Conservation (phyloP, 2,888 invertebrate species). For the Himalopsyche kuldschensis region DNA sequence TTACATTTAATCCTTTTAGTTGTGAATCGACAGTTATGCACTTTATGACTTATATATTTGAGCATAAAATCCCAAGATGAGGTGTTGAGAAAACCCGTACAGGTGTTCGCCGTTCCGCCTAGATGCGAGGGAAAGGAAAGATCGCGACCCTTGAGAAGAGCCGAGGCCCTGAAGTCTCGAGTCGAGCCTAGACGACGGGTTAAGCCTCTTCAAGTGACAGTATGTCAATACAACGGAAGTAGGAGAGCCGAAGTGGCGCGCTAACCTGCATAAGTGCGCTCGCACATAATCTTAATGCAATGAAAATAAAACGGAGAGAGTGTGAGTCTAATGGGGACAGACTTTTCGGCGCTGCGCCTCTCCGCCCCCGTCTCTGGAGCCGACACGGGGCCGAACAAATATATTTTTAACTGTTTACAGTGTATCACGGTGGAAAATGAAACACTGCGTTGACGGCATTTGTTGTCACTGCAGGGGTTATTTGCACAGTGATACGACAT, state of each 20-base stretch:
- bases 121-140: background rate
- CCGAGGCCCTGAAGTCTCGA: background rate
- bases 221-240: background rate
- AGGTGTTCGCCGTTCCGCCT: no score
- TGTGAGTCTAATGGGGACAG: background rate
- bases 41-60: no score
- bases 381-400: background rate
- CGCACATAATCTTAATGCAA: slow-evolving; percentile 31
- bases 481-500: background rate
- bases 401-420: background rate
- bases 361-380: background rate
- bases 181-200: background rate
- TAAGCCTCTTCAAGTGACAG: background rate
- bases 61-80: no score
- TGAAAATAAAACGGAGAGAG: slow-evolving; percentile 20
- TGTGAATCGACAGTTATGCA: no score
- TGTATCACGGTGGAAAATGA: background rate
- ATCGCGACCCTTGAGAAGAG: background rate
- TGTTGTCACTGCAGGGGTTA: background rate
- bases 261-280: slow-evolving; percentile 19
- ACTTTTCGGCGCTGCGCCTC: background rate
- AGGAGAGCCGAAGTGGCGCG: background rate
- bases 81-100: no score
- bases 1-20: no score
- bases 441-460: background rate